Conservation (phyloP, 2,888 invertebrate species). For the Drosophila formosana region DNA sequence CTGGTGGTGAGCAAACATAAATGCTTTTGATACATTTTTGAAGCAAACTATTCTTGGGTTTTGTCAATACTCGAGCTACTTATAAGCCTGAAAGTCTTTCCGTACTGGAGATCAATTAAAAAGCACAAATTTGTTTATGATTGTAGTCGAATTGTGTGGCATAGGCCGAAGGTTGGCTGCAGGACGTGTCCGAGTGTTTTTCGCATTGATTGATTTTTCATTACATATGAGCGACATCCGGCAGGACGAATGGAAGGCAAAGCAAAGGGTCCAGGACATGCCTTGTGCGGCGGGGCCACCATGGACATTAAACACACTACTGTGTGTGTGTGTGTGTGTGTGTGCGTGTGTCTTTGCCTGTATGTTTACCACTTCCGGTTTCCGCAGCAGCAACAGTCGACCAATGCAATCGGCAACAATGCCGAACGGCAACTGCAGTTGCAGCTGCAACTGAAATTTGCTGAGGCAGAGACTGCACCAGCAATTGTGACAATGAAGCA, state of each 20-base stretch:
- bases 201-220: constrained; percentile 80
- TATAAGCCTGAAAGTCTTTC: not conserved
- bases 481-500: constrained; percentile 77
- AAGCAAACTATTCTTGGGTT: not conserved
- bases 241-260: constrained; percentile 20
- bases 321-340: not conserved
- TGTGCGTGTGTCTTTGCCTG: constrained; percentile 58
- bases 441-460: constrained; percentile 39
- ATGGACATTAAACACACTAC: constrained; percentile 53
- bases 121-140: not conserved
- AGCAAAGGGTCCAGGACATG: constrained; percentile 15
- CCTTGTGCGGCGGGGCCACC: constrained; percentile 22
- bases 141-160: constrained; percentile 1
- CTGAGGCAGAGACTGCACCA: constrained; percentile 26
- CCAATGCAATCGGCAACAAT: constrained; percentile 29
- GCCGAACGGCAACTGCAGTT: constrained; percentile 39
- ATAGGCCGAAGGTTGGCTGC: constrained; percentile 3
- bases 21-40: not conserved
- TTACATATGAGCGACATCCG: constrained; percentile 76
- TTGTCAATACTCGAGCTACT: not conserved
- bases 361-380: constrained; percentile 80
- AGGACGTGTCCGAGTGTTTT: constrained; percentile 40
- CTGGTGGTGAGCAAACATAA: not conserved
- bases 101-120: not conserved
- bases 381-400: constrained; percentile 62